Evolutionary conservation across 2,113 vertebrate genomes (phyloP).

Genomic region (Bufo bufo): DNA sequence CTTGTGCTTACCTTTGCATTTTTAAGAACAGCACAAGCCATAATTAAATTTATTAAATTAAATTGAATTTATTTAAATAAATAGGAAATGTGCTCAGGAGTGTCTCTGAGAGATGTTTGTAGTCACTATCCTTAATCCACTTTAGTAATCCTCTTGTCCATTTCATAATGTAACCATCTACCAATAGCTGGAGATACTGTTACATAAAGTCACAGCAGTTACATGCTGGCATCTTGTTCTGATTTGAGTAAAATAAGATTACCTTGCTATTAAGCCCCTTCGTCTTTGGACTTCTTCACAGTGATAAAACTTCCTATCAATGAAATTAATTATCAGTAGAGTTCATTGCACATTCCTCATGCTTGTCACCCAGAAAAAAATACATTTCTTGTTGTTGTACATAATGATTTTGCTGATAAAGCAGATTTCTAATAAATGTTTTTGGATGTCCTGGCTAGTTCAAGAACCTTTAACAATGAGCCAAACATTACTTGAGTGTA

Average conservation of each 20-base stretch:
- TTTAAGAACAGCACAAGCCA: not conserved
- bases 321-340: not conserved
- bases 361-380: not conserved
- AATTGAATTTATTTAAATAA: not conserved
- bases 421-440: not conserved
- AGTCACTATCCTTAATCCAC: not conserved
- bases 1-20: not conserved
- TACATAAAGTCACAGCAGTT: slow-evolving; percentile 26
- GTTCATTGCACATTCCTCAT: not conserved
- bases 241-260: not conserved
- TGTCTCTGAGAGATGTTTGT: not conserved
- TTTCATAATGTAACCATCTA: not conserved
- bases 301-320: not conserved
- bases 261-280: not conserved
- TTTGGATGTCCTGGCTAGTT: not conserved
- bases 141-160: not conserved
- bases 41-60: not conserved
- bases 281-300: not conserved
- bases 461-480: not conserved
- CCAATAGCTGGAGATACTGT: not conserved
- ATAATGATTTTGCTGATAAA: not conserved
- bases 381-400: not conserved
- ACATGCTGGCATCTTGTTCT: slow-evolving; percentile 5
- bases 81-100: not conserved
- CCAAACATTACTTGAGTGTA: slow-evolving; percentile 35